Evolutionary conservation across 2,797 vertebrate genomes (phyloP), one percentile per base, ranked within the genome.

Genomic region (Sebastes minor): DNA sequence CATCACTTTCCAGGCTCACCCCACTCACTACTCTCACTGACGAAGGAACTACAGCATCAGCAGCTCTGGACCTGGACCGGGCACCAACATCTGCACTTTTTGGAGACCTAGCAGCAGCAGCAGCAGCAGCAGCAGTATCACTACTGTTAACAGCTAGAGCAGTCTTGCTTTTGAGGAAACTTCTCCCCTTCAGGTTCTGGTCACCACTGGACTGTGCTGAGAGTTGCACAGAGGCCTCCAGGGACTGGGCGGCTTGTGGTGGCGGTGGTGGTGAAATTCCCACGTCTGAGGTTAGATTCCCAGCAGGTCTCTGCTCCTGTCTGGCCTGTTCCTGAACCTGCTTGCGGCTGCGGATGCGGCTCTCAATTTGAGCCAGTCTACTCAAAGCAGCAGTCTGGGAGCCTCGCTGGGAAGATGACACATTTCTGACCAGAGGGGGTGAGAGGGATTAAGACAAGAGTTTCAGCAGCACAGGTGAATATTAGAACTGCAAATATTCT

Each of bases 331-430:
- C 63, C 8, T 55, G 78, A 12, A 5, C 78, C 53, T 61, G 30
- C 49, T 80, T 93, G 2, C 90, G 92, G 22, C 49, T 87, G 76
- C 52, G 62, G 77, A 97, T 80, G 76, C 83, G 95, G 61, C 84
- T 95, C 80, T 98, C 97, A 0, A 97, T 94, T 14, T 94, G 92
- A 0, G 94, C 96, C 67, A 95, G 92, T 60, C 87, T 95, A 12
- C 38, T 93, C 28, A 97, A 68, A n/a, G 92, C 93, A 8, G 86
- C 80, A 2, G 88, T 86, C 81, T 93, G 94, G 28, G 92, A 90
- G 67, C 85, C 30, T 5, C 3, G 75, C 60, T 86, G 81, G 1
- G 76, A 84, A 4, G 85, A 80, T 2, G 90, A 46, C 72, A 71
- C 78, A 32, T 52, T 60, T 71, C 94, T 93, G 80, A 71, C 2